Conservation (phyloP, 2,113 vertebrate species). For the Tachuris rubrigastra region DNA sequence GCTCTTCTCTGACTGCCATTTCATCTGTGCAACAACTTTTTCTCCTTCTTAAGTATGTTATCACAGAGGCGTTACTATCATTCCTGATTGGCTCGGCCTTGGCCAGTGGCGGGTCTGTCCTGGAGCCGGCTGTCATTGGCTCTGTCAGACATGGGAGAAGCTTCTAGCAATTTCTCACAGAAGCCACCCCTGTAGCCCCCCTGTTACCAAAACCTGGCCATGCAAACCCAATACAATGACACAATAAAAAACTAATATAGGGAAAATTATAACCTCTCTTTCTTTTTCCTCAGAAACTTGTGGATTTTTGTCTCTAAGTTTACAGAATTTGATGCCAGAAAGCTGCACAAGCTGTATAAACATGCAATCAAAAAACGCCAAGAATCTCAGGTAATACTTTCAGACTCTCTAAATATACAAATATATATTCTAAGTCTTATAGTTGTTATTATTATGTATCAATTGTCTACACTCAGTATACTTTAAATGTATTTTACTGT, state of each 20-base stretch:
- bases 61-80: background rate
- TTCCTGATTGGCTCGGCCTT: background rate
- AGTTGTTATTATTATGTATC: background rate
- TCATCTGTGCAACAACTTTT: background rate
- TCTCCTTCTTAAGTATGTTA: background rate
- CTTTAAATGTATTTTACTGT: conserved; percentile 5
- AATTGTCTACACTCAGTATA: background rate
- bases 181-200: too few species aligned
- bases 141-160: background rate
- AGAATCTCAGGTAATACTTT: conserved; percentile 87
- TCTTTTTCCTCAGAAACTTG: conserved; percentile 83
- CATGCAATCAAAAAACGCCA: conserved; percentile 98
- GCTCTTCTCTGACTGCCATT: background rate
- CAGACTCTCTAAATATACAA: background rate
- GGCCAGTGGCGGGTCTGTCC: background rate
- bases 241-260: background rate
- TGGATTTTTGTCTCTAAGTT: conserved; percentile 99
- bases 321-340: conserved; percentile 98
- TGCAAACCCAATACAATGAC: background rate
- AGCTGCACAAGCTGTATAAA: conserved; percentile 96
- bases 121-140: background rate
- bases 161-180: background rate
- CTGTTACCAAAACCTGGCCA: too few species aligned
- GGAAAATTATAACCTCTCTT: conserved; percentile 5
- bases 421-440: background rate